phyloP scores from a whole-genome alignment of 1,140 invertebrate genomes.

The Zeugodacus cucurbitae region DNA sequence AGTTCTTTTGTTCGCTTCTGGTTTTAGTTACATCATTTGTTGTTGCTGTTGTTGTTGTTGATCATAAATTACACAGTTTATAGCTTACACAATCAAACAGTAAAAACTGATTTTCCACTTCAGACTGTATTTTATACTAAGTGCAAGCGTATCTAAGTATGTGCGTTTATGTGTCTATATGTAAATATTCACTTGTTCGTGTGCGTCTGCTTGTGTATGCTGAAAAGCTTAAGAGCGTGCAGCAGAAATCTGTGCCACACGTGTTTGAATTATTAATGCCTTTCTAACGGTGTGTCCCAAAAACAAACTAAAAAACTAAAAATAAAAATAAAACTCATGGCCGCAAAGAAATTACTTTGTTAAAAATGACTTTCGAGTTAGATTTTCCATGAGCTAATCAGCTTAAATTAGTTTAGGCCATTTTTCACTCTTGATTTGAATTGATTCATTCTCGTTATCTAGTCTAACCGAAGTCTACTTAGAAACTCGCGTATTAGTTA shows the following conservation, averaged over 20 bases:
- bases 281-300: neutral
- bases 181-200: neutral
- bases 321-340: too few relatives aligned
- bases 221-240: neutral
- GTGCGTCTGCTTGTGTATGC: neutral
- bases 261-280: neutral
- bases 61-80: slow-evolving; percentile 16
- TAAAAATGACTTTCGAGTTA: too few relatives aligned
- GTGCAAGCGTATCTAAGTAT: too few relatives aligned
- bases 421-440: too few relatives aligned
- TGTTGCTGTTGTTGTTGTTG: neutral
- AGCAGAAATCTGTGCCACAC: neutral
- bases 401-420: too few relatives aligned
- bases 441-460: too few relatives aligned
- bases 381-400: too few relatives aligned
- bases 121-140: too few relatives aligned
- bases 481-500: too few relatives aligned
- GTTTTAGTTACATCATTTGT: neutral
- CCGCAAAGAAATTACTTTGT: too few relatives aligned
- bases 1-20: neutral
- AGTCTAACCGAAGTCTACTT: too few relatives aligned
- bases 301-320: too few relatives aligned
- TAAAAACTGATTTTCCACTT: neutral
- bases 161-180: neutral
- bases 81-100: neutral